Conservation (phyloP, 2,113 vertebrate genomes). For the Rhombomys opimus region DNA sequence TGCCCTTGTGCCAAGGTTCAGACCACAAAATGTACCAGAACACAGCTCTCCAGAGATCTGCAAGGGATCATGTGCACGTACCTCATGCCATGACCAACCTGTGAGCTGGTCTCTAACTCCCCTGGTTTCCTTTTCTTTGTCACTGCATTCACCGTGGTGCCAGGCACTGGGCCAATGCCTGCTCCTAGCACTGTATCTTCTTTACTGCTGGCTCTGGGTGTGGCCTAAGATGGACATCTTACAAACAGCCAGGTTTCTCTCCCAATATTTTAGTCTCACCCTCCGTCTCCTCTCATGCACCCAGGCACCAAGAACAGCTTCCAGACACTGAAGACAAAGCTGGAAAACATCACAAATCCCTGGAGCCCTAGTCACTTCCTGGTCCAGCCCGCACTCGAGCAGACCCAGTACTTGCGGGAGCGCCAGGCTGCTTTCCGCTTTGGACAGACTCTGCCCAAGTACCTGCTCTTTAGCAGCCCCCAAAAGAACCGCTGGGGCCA, state of each 20-base stretch:
- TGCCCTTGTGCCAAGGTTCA: background rate
- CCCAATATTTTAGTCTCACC: accelerated
- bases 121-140: background rate
- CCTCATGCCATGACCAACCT: background rate
- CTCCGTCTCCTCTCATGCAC: background rate
- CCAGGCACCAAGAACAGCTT: slow-evolving; percentile 30
- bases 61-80: background rate
- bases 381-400: slow-evolving; percentile 88
- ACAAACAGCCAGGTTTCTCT: background rate
- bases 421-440: slow-evolving; percentile 84
- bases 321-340: background rate
- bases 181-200: background rate
- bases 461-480: slow-evolving; percentile 91
- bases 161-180: background rate
- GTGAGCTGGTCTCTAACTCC: background rate
- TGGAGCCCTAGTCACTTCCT: slow-evolving; percentile 75
- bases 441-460: slow-evolving; percentile 86
- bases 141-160: background rate
- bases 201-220: background rate
- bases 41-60: background rate
- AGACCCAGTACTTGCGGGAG: slow-evolving; percentile 67
- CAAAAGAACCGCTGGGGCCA: slow-evolving; percentile 93
- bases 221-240: background rate
- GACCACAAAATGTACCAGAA: no score
- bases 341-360: slow-evolving; percentile 64